Evolutionary conservation across 2,888 invertebrate species (phyloP).

Genomic region (Xestoiulus laeticollis): DNA sequence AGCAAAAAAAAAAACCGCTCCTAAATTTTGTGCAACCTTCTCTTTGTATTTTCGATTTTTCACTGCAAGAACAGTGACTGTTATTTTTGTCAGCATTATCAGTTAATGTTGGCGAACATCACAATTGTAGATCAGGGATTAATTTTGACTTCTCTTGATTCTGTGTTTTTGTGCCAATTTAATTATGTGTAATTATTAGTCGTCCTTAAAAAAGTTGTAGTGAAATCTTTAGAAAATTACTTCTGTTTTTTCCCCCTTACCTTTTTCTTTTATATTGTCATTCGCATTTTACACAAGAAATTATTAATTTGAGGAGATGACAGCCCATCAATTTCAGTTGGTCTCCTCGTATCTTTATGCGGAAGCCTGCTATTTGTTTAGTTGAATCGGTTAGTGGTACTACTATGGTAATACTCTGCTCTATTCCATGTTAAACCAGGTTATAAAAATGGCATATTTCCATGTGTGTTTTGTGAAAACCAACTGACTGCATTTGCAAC

Average conservation of each 20-base stretch:
- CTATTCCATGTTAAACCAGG: not conserved
- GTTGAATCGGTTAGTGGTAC: not conserved
- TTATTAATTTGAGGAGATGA: not conserved
- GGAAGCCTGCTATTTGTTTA: not conserved
- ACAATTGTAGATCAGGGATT: conserved; percentile 10
- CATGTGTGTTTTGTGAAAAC: not conserved
- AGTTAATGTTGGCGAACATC: not conserved
- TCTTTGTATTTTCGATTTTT: not conserved
- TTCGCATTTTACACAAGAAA: not conserved
- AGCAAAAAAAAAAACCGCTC: not conserved
- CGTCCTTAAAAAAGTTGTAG: not conserved
- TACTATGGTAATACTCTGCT: not conserved
- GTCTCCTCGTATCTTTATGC: not conserved
- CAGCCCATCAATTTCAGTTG: not conserved
- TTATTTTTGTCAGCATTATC: not conserved
- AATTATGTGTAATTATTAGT: conserved; percentile 12
- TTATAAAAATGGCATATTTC: not conserved
- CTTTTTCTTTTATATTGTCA: not conserved
- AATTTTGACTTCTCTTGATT: not conserved
- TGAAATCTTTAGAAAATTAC: not conserved
- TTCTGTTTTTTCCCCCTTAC: not conserved
- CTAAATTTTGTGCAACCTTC: not conserved
- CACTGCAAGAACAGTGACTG: not conserved
- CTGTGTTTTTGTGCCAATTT: conserved; percentile 32
- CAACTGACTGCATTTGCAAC: not conserved